These are phyloP conservation scores for Haemorhous mexicanus DNA, from an alignment of 2,113 vertebrate species.

Conservation along the genomic window DNA sequence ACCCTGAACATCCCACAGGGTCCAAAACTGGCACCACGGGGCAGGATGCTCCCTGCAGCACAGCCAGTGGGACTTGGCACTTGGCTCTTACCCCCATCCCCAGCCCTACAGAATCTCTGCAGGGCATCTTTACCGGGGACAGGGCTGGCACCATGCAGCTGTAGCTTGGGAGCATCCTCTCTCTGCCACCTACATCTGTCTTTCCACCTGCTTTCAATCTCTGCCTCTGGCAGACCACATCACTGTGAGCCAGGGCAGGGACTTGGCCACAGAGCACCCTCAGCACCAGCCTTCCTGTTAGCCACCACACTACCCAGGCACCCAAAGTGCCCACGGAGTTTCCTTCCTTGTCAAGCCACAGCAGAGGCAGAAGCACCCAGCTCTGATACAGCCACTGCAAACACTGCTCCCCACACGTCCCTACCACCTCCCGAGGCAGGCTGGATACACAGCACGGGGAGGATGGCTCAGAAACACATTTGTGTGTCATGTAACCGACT, in stretches of 20 bases:
- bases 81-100: not conserved
- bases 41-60: not conserved
- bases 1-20: not conserved
- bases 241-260: not conserved
- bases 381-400: rapidly evolving
- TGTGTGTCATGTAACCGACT: rapidly evolving
- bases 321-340: rapidly evolving
- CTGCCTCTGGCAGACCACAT: not conserved
- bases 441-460: not conserved
- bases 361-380: not conserved
- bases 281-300: not conserved
- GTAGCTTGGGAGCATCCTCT: rapidly evolving
- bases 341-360: not conserved
- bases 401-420: rapidly evolving
- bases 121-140: not conserved
- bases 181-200: not conserved
- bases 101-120: rapidly evolving
- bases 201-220: not conserved
- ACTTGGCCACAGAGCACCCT: not conserved
- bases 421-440: rapidly evolving
- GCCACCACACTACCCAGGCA: rapidly evolving
- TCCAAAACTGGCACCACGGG: rapidly evolving
- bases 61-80: rapidly evolving
- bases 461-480: rapidly evolving
- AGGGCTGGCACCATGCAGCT: not conserved